phyloP scores from a whole-genome alignment of 2,888 invertebrate genomes.

The Leucoptera coffeella region DNA sequence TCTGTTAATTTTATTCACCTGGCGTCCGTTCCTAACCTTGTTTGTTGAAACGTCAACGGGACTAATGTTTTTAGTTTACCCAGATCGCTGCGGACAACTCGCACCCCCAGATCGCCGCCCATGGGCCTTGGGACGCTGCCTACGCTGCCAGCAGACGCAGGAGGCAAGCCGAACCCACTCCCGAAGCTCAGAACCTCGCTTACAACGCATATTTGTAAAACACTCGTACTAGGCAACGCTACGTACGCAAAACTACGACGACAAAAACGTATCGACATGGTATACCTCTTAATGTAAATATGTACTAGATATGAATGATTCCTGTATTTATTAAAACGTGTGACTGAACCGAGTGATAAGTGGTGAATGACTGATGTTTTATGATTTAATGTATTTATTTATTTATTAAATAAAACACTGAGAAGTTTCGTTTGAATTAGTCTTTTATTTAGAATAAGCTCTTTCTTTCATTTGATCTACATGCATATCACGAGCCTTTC shows the following conservation, averaged over 20 bases:
- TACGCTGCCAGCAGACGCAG: constrained; percentile 54
- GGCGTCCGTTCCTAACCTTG: constrained; percentile 1
- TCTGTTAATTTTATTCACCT: no score
- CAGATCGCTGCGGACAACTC: constrained; percentile 73
- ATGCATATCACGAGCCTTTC: no score
- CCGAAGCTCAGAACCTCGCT: constrained; percentile 63
- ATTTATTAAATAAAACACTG: constrained; percentile 34
- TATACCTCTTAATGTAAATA: no score
- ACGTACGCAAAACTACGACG: no score
- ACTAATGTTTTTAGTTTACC: constrained; percentile 53
- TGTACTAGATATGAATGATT: no score
- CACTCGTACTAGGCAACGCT: no score
- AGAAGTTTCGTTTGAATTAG: no score
- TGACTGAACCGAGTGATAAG: constrained; percentile 25
- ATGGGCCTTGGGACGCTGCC: constrained; percentile 71
- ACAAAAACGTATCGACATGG: no score
- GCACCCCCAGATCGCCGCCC: constrained; percentile 67
- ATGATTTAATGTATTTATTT: constrained; percentile 25
- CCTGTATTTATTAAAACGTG: no score
- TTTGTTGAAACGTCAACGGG: constrained; percentile 20
- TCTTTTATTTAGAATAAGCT: no score
- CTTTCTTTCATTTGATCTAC: no score
- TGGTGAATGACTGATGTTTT: constrained; percentile 16
- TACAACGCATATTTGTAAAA: constrained; percentile 59
- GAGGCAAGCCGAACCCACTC: constrained; percentile 50